Evolutionary conservation across 2,797 vertebrate species (phyloP).

Genomic region (Sylvia borin): DNA sequence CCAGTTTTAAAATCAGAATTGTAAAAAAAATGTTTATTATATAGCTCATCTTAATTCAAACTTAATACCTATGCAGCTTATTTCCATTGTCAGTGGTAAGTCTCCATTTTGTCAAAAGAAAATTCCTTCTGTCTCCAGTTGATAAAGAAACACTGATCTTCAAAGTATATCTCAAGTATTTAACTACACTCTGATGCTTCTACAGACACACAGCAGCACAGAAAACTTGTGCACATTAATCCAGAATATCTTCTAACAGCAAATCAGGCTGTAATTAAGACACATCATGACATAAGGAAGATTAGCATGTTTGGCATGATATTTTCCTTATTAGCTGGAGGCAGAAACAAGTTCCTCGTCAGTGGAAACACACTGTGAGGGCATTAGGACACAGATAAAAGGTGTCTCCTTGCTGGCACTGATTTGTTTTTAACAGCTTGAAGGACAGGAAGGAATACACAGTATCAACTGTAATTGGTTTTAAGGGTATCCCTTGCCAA

Average conservation of each 20-base stretch:
- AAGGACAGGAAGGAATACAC: neutral
- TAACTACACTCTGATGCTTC: neutral
- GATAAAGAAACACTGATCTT: slow-evolving; percentile 34
- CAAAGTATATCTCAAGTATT: slow-evolving; percentile 33
- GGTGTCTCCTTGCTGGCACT: neutral
- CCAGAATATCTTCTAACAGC: neutral
- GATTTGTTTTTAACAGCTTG: slow-evolving; percentile 38
- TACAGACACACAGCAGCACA: neutral
- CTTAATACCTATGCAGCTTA: neutral
- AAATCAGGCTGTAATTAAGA: slow-evolving; percentile 36
- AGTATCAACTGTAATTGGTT: neutral
- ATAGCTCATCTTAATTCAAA: neutral
- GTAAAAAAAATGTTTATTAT: neutral
- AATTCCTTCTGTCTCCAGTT: slow-evolving; percentile 16
- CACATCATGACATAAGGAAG: slow-evolving; percentile 42
- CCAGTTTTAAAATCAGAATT: neutral
- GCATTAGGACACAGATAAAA: slow-evolving; percentile 51
- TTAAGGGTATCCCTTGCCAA: slow-evolving; percentile 9
- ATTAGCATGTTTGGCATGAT: slow-evolving; percentile 25
- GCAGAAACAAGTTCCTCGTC: slow-evolving; percentile 45
- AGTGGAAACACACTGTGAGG: slow-evolving; percentile 33
- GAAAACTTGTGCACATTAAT: neutral
- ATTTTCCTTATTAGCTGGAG: slow-evolving; percentile 51
- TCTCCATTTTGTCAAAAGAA: slow-evolving; percentile 22
- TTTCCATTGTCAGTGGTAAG: neutral